Base-by-base conservation (phyloP, 2,113 vertebrate species). In the Phasianus colchicus region DNA sequence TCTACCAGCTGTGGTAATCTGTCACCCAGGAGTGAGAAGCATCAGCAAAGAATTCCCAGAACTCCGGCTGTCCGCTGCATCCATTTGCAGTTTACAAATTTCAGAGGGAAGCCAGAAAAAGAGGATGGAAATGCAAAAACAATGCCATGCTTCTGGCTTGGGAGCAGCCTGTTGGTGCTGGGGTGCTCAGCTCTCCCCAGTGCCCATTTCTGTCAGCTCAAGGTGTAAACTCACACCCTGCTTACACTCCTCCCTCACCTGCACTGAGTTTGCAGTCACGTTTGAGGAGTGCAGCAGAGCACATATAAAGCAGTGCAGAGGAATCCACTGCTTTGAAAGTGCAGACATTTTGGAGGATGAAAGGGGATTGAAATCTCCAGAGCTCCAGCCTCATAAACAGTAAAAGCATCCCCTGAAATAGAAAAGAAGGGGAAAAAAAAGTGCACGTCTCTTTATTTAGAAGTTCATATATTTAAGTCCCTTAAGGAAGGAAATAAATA, bases 311-410 rank as follows among this genome's bases (percentile, higher is more conserved):
- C 45, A 80, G 32, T 17, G 10, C 40, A 47, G 13, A 43, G 47
- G 22, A 93, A 72, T 30, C 24, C 65, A 69, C n/a, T 75, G n/a
- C 55, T 91, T 87, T 94, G 72, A 91, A 95, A 92, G 24, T 88
- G 73, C 66, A 90, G 86, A 90, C 76, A 84, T 73, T 86, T 43
- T 77, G 27, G 61, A 88, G 70, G 50, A 94, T 90, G 34, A 90
- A 95, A 93, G 95, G 34, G 64, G 36, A 11, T 78, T 83, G 70
- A 93, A 93, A 83, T 73, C 80, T 88, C 91, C 54, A 63, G 73
- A 43, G 65, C 24, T 90, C 36, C 63, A 61, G 54, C 19, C 69
- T 91, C 76, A 78, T 5, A 72, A 38, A 48, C 43, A 67, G 20
- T 8, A 20, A 43, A 55, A 58, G 11, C 52, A 70, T 19, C 6